These are phyloP conservation scores for Zonotrichia albicollis DNA, from an alignment of 2,797 vertebrate genomes.

Conservation along the genomic window DNA sequence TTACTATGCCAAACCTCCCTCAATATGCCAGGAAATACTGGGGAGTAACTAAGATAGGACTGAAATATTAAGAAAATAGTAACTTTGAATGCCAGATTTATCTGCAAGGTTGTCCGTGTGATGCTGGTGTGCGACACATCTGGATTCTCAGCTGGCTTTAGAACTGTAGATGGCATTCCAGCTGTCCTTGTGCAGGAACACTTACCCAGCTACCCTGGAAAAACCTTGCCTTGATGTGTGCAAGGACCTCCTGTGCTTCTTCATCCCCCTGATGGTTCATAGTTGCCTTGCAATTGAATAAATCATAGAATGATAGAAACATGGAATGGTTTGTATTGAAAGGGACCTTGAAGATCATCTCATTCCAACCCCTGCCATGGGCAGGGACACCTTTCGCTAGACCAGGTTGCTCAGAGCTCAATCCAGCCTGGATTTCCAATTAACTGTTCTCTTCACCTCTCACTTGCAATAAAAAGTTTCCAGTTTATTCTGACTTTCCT, in stretches of 20 bases:
- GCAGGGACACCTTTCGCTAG: neutral
- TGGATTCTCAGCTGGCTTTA: conserved; percentile 13
- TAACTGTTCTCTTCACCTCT: neutral
- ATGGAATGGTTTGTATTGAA: neutral
- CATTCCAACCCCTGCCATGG: neutral
- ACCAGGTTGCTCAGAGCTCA: neutral
- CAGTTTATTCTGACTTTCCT: neutral
- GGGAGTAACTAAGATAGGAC: conserved; percentile 26
- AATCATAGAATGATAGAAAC: neutral
- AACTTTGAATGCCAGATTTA: conserved; percentile 13
- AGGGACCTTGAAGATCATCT: neutral
- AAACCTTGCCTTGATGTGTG: neutral
- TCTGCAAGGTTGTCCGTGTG: neutral
- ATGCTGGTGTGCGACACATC: neutral
- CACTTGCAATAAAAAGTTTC: neutral
- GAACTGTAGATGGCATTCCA: neutral
- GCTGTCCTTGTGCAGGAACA: neutral
- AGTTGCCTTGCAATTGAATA: neutral
- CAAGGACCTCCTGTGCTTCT: neutral
- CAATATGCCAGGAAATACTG: conserved; percentile 61
- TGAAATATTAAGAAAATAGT: conserved; percentile 25
- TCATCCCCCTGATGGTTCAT: neutral
- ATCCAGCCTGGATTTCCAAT: neutral
- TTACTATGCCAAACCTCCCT: conserved; percentile 52
- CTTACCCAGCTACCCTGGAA: neutral